Conservation (phyloP, 2,888 invertebrate species). For the Eurytoma adleriae region DNA sequence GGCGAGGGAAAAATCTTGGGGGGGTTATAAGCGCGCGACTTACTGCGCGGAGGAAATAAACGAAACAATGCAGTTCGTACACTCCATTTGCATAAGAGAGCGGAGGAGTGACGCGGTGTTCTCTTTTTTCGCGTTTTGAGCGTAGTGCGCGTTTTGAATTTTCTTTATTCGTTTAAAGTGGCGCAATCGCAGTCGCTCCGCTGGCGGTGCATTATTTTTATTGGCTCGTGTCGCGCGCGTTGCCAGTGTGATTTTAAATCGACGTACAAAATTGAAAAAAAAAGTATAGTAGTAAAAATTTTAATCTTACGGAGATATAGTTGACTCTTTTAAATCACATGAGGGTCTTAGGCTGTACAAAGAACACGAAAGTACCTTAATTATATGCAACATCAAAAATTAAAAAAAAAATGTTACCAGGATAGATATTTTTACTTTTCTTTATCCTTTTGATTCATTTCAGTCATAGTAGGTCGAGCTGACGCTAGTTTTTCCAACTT, state of each 20-base stretch:
- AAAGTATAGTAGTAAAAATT: conserved; percentile 11
- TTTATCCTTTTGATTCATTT: conserved; percentile 46
- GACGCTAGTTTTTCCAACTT: conserved; percentile 1
- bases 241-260: conserved; percentile 13
- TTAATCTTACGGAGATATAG: conserved; percentile 25
- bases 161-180: neutral
- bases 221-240: neutral
- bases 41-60: neutral
- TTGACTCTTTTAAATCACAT: conserved; percentile 43
- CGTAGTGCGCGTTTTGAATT: conserved; percentile 13
- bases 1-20: neutral
- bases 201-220: neutral
- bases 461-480: neutral
- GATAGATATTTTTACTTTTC: neutral
- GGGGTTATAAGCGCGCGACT: neutral
- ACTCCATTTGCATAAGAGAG: conserved; percentile 27
- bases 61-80: neutral
- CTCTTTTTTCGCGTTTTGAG: neutral
- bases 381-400: conserved; percentile 23
- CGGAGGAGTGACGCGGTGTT: neutral
- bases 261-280: conserved; percentile 36
- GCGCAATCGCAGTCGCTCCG: neutral
- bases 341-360: conserved; percentile 26
- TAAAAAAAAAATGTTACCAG: neutral
- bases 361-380: conserved; percentile 15